Evolutionary conservation across 2,797 vertebrate species (phyloP), one percentile per base, ranked within the genome.

Genomic region (Hoplostethus mediterraneus): DNA sequence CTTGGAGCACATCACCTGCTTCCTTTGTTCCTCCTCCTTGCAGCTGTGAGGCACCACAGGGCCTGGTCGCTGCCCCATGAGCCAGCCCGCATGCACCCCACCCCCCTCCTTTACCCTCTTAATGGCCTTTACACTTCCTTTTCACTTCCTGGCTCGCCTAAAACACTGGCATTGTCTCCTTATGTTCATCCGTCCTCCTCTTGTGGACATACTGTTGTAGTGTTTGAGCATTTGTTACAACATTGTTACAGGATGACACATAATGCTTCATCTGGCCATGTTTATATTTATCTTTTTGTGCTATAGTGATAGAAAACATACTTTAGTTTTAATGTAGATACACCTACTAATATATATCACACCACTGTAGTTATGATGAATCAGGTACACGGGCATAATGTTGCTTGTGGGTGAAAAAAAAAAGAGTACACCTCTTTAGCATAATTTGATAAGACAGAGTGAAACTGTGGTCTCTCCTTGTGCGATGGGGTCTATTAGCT

Each of bases 1-100:
- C 93, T 90, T 75, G 81, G 89, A 94, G 93, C 91, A 80, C 83
- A 93, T 93, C 94, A 95, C 93, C 94, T 95, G 94, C 94, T 94
- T 90, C 90, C 87, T 87, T 77, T 69, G 70, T 75, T 53, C 84
- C 77, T 85, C 77, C 78, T 82, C 85, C 82, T 80, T 53, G 76
- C 75, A 88, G 89, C 87, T 85, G 71, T 79, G 64, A 88, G 76
- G 86, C 83, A 77, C 85, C 84, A 77, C 81, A 31, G 74, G 80
- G 80, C 73, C 74, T 60, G 78, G 71, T 72, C 75, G 52, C 63
- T 85, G 83, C 85, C 87, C 85, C 54, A 44, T 77, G 80, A 89
- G 77, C 84, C 67, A 68, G 69, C 76, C 60, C 28, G 80, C 83
- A 80, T 62, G 79, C 80, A 76, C 79, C 85, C 57, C 6, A 17